Percentiles rank a stretch among this genome's conserved stretches.
Conservation (phyloP, 2,113 vertebrate genomes). For the Zosterops japonicus region DNA sequence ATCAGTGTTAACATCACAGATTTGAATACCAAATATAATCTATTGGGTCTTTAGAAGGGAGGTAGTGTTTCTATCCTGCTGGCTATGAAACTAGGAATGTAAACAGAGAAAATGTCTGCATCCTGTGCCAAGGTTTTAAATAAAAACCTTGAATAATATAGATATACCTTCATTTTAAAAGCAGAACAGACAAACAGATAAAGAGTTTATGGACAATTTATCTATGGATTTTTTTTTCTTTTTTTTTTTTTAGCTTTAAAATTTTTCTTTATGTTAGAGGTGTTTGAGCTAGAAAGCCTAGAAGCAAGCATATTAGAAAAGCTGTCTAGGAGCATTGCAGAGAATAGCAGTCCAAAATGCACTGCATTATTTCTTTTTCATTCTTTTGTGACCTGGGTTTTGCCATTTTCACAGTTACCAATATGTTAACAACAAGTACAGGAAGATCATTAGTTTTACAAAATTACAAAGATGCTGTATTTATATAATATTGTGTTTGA, state of each 20-base stretch:
- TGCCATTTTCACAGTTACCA: not conserved
- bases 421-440: not conserved
- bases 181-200: not conserved
- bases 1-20: not conserved
- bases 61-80: fast-evolving
- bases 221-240: not conserved
- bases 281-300: not conserved
- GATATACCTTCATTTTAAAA: not conserved
- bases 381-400: not conserved
- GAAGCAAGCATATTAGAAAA: not conserved
- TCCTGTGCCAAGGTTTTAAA: not conserved
- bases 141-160: not conserved
- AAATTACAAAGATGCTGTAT: not conserved
- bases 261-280: not conserved
- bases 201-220: not conserved
- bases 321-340: not conserved
- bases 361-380: not conserved
- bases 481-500: not conserved
- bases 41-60: not conserved
- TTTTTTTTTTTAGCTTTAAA: not conserved
- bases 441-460: not conserved
- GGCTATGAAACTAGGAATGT: not conserved
- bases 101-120: not conserved
- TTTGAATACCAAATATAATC: not conserved
- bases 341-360: not conserved